A percentile compares a stretch with the other conserved stretches of the same genome.
Conservation (phyloP, 2,113 vertebrate species). For the Trogon surrucura region DNA sequence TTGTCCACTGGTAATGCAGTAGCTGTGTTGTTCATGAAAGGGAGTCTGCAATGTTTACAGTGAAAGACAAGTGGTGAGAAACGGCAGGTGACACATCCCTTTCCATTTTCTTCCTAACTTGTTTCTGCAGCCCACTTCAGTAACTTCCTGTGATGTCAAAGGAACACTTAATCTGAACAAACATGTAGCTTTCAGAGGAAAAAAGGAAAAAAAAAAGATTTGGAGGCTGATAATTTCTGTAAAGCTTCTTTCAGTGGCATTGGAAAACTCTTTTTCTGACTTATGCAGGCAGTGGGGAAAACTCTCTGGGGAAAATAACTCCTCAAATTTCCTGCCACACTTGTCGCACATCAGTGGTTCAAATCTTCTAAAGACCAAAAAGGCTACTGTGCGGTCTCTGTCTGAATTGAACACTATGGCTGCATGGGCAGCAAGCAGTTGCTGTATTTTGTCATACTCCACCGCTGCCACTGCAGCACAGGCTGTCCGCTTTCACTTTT, state of each 20-base stretch:
- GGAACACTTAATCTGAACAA: not conserved
- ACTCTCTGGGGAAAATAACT: not conserved
- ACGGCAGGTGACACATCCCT: no score
- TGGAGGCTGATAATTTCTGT: not conserved
- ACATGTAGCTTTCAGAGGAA: not conserved
- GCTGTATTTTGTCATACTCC: rapidly evolving
- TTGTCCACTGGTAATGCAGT: not conserved
- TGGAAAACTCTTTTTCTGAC: not conserved
- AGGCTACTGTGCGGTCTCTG: not conserved
- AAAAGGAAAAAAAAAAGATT: rapidly evolving
- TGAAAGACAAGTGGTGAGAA: not conserved
- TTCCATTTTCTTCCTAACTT: not conserved
- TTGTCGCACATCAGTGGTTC: not conserved
- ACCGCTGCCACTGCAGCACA: not conserved
- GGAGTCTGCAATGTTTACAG: not conserved
- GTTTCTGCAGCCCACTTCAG: not conserved
- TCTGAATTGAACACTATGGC: not conserved
- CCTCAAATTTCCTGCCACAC: not conserved
- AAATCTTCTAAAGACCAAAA: not conserved
- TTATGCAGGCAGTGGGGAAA: not conserved
- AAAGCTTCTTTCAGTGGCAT: not conserved
- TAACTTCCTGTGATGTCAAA: no score
- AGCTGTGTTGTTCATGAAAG: not conserved
- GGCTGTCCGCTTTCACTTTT: not conserved
- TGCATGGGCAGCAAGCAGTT: not conserved